phyloP scores from a whole-genome alignment of 2,888 invertebrate genomes.

The Mactromeris polynyma region DNA sequence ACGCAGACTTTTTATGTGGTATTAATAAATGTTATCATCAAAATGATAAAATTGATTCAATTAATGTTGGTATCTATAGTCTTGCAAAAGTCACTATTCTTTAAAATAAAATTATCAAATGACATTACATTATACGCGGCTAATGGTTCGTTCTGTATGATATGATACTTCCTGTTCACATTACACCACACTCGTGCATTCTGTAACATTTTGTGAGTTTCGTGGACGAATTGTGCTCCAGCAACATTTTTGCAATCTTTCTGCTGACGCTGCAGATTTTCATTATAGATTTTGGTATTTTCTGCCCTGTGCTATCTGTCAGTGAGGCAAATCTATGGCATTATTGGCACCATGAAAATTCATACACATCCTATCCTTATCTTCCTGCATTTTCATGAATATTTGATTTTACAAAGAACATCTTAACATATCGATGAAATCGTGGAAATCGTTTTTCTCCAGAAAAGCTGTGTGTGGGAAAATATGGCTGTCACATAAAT shows the following conservation, averaged over 20 bases:
- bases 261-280: constrained; percentile 8
- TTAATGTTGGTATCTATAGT: too few relatives aligned
- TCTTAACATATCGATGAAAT: neutral
- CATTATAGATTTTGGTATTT: neutral
- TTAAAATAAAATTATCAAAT: too few relatives aligned
- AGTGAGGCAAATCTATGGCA: neutral
- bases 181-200: neutral
- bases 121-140: too few relatives aligned
- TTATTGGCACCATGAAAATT: constrained; percentile 12
- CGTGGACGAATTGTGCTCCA: neutral
- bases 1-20: too few relatives aligned
- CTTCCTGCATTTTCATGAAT: neutral
- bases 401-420: constrained; percentile 5
- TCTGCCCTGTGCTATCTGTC: neutral
- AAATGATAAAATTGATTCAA: too few relatives aligned
- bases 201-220: neutral
- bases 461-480: neutral
- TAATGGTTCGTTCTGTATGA: too few relatives aligned
- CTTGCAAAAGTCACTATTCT: too few relatives aligned
- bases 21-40: too few relatives aligned
- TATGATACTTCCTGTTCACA: neutral
- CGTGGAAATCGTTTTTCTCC: neutral
- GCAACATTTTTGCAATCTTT: neutral
- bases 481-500: neutral
- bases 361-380: neutral